phyloP scores from a whole-genome alignment of 2,888 invertebrate species.

The Diachrysia chrysitis region DNA sequence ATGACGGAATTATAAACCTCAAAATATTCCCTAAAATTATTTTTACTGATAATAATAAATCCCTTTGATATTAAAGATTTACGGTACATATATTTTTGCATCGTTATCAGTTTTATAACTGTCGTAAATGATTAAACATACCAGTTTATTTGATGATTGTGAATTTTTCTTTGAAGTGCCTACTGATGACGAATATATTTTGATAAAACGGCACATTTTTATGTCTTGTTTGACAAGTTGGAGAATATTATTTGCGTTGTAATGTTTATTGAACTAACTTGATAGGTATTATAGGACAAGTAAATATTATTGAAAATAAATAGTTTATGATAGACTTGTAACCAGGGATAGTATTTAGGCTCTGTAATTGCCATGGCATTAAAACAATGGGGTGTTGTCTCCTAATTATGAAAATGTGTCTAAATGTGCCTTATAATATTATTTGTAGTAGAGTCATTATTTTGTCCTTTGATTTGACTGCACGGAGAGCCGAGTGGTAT shows the following conservation, averaged over 20 bases:
- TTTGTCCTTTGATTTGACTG: no score
- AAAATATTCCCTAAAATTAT: neutral
- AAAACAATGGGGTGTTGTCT: no score
- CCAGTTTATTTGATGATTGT: conserved; percentile 25
- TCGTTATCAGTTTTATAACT: conserved; percentile 58
- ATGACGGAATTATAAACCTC: neutral
- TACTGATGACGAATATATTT: conserved; percentile 14
- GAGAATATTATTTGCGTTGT: neutral
- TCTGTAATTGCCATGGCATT: no score
- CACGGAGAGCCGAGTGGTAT: no score
- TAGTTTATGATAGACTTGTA: no score
- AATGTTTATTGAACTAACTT: neutral
- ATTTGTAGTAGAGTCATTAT: no score
- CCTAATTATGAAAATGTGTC: no score
- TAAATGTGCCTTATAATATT: no score
- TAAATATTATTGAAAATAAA: neutral
- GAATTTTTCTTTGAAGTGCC: conserved; percentile 50
- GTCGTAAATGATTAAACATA: conserved; percentile 53
- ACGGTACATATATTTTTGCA: conserved; percentile 52
- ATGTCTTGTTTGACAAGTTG: neutral
- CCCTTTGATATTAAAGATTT: conserved; percentile 59
- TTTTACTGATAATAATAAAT: conserved; percentile 46
- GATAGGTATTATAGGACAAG: neutral
- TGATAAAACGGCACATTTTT: conserved; percentile 13
- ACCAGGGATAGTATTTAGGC: no score